A percentile compares a stretch with the other conserved stretches of the same genome.
Evolutionary conservation across 1,140 invertebrate species (phyloP).

Genomic region (Streblospio benedicti): DNA sequence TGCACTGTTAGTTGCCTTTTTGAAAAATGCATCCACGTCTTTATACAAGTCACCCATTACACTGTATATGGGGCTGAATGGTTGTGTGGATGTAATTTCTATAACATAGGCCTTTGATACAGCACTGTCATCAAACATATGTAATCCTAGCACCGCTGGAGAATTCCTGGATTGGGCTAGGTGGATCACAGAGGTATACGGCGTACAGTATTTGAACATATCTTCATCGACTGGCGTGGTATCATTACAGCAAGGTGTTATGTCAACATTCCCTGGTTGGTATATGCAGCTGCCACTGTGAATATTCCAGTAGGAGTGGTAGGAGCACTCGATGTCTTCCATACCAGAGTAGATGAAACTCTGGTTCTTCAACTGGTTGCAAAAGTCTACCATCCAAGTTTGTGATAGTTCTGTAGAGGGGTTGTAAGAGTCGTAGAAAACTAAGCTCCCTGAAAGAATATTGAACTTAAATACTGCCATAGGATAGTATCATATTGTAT

Average conservation of each 20-base stretch:
- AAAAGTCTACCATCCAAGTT: slow-evolving; percentile 12
- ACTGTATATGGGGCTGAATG: slow-evolving; percentile 69
- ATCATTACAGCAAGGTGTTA: not conserved
- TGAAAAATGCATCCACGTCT: slow-evolving; percentile 58
- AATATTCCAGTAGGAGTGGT: slow-evolving; percentile 50
- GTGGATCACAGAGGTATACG: slow-evolving; percentile 38
- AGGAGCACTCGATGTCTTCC: not conserved
- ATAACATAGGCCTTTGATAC: slow-evolving; percentile 67
- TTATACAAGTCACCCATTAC: slow-evolving; percentile 72
- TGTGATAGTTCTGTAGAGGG: not conserved
- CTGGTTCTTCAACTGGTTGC: not conserved
- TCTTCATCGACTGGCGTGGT: slow-evolving; percentile 46
- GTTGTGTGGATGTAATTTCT: slow-evolving; percentile 76
- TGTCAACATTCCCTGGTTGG: not conserved
- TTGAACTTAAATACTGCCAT: not conserved
- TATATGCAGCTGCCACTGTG: slow-evolving; percentile 48
- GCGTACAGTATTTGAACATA: slow-evolving; percentile 29
- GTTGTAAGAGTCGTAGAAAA: too few relatives aligned
- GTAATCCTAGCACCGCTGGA: slow-evolving; percentile 64
- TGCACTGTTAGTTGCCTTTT: slow-evolving; percentile 56
- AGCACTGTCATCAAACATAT: slow-evolving; percentile 56
- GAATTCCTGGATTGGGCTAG: slow-evolving; percentile 66
- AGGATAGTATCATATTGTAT: too few relatives aligned
- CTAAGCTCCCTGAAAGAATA: too few relatives aligned
- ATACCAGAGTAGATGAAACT: slow-evolving; percentile 4